These are phyloP conservation scores for Tachysurus fulvidraco DNA, from an alignment of 2,113 vertebrate species.

Conservation along the genomic window DNA sequence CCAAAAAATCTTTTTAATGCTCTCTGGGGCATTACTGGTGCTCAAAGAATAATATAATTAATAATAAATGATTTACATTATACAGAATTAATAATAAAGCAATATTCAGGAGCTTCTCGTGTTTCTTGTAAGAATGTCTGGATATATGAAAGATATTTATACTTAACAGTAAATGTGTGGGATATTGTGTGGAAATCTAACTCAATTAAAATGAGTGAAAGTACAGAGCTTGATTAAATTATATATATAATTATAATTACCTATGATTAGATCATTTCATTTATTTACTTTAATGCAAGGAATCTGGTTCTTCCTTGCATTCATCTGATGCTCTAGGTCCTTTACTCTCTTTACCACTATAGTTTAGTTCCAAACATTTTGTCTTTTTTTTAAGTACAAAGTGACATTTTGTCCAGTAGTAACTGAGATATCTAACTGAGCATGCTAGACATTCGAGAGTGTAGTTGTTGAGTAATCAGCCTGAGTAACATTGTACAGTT, in stretches of 20 bases:
- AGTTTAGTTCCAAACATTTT: background rate
- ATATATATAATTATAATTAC: too few relatives aligned
- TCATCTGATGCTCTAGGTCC: background rate
- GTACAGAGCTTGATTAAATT: background rate
- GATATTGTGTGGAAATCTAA: background rate
- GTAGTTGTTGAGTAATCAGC: background rate
- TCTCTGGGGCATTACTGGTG: background rate
- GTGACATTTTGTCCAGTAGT: background rate
- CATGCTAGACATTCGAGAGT: background rate
- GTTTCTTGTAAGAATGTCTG: background rate
- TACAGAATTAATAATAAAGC: background rate
- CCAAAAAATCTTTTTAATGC: background rate
- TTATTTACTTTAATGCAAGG: background rate
- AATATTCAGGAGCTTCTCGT: background rate
- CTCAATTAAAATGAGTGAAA: background rate
- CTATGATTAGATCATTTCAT: background rate
- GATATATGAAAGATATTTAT: background rate
- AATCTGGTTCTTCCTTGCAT: background rate
- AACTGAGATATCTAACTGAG: background rate
- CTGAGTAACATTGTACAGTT: background rate
- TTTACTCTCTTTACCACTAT: background rate
- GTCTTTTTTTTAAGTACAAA: background rate
- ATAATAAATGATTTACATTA: background rate
- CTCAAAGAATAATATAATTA: background rate
- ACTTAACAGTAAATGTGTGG: background rate